These are phyloP conservation scores for Timema podura DNA, from an alignment of 2,888 invertebrate genomes.

Conservation along the genomic window DNA sequence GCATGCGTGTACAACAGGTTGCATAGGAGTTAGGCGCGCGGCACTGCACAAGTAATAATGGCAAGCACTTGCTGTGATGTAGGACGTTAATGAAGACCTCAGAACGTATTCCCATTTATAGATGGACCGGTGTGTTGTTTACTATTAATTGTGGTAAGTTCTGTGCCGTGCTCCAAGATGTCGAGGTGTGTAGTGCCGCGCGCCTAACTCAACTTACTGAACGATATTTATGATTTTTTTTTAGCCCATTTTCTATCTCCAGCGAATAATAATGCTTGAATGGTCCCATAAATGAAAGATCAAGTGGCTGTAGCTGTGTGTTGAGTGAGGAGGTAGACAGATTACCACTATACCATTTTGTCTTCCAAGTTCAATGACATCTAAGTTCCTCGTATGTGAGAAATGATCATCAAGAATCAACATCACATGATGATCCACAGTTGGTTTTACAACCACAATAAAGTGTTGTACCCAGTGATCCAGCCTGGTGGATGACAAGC, in stretches of 20 bases:
- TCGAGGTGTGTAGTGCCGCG: too few relatives aligned
- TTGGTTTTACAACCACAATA: constrained; percentile 10
- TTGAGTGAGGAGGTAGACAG: constrained; percentile 30
- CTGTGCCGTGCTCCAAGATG: too few relatives aligned
- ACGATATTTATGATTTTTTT: too few relatives aligned
- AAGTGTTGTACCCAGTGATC: constrained; percentile 20
- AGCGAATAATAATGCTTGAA: constrained; percentile 24
- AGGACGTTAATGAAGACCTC: too few relatives aligned
- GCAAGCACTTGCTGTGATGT: too few relatives aligned
- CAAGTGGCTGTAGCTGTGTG: constrained; percentile 30
- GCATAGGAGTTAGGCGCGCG: too few relatives aligned
- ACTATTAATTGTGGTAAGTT: too few relatives aligned
- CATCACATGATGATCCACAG: constrained; percentile 16
- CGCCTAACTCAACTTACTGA: too few relatives aligned
- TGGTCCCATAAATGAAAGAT: constrained; percentile 30
- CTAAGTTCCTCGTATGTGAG: constrained; percentile 20
- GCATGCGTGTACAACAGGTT: too few relatives aligned
- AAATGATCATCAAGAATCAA: constrained; percentile 20
- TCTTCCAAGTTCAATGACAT: constrained; percentile 27
- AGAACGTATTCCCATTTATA: too few relatives aligned
- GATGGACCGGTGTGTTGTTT: too few relatives aligned
- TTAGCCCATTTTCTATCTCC: constrained; percentile 19
- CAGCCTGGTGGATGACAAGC: constrained; percentile 22
- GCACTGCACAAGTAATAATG: too few relatives aligned
- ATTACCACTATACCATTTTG: constrained; percentile 27